phyloP scores from a whole-genome alignment of 2,113 vertebrate species.

The Pyrgilauda ruficollis region DNA sequence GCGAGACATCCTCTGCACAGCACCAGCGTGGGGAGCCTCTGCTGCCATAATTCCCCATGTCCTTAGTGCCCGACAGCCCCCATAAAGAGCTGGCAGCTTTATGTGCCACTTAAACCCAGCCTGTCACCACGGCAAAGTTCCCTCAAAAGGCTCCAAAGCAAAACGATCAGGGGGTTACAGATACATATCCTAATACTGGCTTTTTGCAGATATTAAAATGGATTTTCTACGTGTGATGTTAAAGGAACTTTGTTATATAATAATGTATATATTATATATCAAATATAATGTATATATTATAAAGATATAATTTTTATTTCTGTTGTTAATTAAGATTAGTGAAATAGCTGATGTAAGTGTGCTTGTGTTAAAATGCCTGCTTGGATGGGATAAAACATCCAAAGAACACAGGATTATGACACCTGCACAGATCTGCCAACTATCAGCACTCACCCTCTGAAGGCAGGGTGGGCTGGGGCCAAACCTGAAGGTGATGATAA shows the following conservation, averaged over 20 bases:
- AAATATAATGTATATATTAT: no score
- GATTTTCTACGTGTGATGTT: background rate
- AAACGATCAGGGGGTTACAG: background rate
- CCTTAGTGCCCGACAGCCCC: conserved; percentile 63
- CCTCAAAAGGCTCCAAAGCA: background rate
- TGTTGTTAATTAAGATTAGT: background rate
- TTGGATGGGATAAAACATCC: background rate
- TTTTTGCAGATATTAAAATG: background rate
- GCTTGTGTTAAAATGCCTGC: background rate
- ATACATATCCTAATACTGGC: background rate
- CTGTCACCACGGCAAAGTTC: background rate
- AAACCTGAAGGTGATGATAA: background rate
- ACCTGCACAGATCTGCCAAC: background rate
- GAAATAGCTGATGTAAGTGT: background rate
- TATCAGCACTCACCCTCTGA: background rate
- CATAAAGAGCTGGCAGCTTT: conserved; percentile 54
- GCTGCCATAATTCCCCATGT: conserved; percentile 39
- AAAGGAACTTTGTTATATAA: background rate
- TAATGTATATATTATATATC: no score
- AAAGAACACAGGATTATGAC: background rate
- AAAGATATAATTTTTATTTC: background rate
- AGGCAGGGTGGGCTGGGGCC: background rate
- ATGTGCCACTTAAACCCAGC: conserved; percentile 43
- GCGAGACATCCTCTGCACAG: conserved; percentile 26
- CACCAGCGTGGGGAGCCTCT: background rate